These are phyloP conservation scores for Metacarcinus magister DNA, from an alignment of 2,888 invertebrate genomes.

Conservation along the genomic window DNA sequence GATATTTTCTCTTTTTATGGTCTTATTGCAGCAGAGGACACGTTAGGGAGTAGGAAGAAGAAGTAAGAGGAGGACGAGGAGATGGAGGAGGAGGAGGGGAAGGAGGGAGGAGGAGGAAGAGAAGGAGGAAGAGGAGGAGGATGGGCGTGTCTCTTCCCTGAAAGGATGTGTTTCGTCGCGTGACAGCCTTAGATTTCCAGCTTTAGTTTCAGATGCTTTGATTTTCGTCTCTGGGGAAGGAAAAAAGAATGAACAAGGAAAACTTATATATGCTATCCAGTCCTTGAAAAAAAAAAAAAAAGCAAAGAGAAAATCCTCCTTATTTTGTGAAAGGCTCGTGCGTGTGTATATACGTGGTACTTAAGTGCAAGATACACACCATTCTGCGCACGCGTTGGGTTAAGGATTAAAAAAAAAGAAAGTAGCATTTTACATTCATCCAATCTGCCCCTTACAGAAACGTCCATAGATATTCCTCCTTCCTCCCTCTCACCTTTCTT, in stretches of 20 bases:
- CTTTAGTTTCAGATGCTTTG: not conserved
- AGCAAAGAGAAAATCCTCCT: not conserved
- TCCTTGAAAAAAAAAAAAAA: too few species aligned
- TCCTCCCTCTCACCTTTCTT: not conserved
- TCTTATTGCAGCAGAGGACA: not conserved
- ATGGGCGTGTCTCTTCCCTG: not conserved
- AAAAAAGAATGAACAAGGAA: not conserved
- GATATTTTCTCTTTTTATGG: conserved; percentile 33
- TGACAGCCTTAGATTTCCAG: not conserved
- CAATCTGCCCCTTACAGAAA: not conserved
- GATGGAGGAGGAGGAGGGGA: not conserved
- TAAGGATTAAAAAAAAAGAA: not conserved
- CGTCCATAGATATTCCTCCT: not conserved
- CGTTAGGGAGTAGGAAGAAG: not conserved
- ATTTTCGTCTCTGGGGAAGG: not conserved
- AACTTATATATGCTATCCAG: not conserved
- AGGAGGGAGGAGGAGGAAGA: not conserved
- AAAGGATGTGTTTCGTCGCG: not conserved
- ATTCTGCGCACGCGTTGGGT: not conserved
- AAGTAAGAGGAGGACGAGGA: not conserved
- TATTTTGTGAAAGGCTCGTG: not conserved
- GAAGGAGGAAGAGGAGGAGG: not conserved
- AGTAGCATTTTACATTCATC: not conserved
- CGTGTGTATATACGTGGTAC: not conserved
- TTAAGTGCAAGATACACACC: not conserved